Evolutionary conservation across 1,140 invertebrate species (phyloP).

Genomic region (Stenopsyche tienmushanensis): DNA sequence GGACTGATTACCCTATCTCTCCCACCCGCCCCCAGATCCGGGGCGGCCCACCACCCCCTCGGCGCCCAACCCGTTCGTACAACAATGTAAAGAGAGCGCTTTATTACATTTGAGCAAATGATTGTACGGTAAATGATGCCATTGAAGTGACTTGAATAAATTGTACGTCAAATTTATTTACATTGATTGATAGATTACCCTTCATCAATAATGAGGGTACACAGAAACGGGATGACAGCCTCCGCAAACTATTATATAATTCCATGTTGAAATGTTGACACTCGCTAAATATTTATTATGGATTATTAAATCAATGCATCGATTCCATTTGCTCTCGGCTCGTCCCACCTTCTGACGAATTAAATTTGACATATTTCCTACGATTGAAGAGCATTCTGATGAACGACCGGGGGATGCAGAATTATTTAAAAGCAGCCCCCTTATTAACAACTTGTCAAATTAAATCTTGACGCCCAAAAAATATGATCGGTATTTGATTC

Average conservation of each 20-base stretch:
- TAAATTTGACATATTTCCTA: too few relatives aligned
- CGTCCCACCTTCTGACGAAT: too few relatives aligned
- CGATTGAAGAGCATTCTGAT: too few relatives aligned
- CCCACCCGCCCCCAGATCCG: not conserved
- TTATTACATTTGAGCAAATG: slow-evolving; percentile 9
- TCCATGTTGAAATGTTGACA: slow-evolving; percentile 1
- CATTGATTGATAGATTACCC: slow-evolving; percentile 30
- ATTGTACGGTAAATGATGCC: slow-evolving; percentile 11
- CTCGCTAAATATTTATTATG: not conserved
- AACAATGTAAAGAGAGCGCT: slow-evolving; percentile 7
- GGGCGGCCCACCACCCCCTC: not conserved
- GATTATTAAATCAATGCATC: too few relatives aligned
- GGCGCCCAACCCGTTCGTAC: not conserved
- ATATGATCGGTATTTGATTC: too few relatives aligned
- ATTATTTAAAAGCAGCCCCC: too few relatives aligned
- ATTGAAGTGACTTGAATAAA: slow-evolving; percentile 24
- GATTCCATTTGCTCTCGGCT: too few relatives aligned
- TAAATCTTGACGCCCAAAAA: too few relatives aligned
- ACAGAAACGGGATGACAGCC: not conserved
- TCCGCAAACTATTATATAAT: slow-evolving; percentile 9
- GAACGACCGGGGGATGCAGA: too few relatives aligned
- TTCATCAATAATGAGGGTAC: slow-evolving; percentile 19
- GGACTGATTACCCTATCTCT: slow-evolving; percentile 3
- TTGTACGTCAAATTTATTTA: slow-evolving; percentile 27
- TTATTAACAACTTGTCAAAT: too few relatives aligned